Percentiles rank a stretch among this genome's conserved stretches.
These are phyloP conservation scores for Heliconius ismenius DNA, from an alignment of 2,888 invertebrate genomes.

Conservation along the genomic window DNA sequence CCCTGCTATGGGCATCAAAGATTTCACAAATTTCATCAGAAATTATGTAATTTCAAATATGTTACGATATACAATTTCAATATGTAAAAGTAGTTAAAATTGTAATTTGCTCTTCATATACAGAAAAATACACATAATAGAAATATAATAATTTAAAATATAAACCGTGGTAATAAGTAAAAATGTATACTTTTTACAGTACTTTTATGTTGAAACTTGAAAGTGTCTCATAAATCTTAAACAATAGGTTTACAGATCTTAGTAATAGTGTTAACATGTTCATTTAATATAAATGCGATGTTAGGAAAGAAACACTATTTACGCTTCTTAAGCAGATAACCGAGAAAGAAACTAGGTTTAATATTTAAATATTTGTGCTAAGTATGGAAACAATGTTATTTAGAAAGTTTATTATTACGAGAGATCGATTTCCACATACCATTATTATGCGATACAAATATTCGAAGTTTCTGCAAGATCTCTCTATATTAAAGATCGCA, in stretches of 20 bases:
- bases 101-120: background rate
- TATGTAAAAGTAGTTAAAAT: background rate
- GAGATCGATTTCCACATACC: conserved; percentile 2
- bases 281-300: background rate
- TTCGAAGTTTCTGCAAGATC: background rate
- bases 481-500: background rate
- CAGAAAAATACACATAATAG: background rate
- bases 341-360: conserved; percentile 1
- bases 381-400: background rate
- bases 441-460: conserved; percentile 7
- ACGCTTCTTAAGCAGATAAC: background rate
- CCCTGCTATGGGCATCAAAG: too few species aligned
- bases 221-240: background rate
- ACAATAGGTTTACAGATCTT: conserved; percentile 4
- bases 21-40: too few species aligned
- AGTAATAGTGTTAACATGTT: background rate
- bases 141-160: background rate
- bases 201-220: background rate
- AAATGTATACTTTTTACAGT: conserved; percentile 3
- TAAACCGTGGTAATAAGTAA: background rate
- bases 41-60: background rate
- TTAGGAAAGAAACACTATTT: conserved; percentile 5
- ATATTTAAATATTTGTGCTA: background rate
- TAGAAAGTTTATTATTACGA: conserved; percentile 8
- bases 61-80: background rate